Conservation (phyloP, 2,113 vertebrate genomes). For the Oreochromis niloticus region DNA sequence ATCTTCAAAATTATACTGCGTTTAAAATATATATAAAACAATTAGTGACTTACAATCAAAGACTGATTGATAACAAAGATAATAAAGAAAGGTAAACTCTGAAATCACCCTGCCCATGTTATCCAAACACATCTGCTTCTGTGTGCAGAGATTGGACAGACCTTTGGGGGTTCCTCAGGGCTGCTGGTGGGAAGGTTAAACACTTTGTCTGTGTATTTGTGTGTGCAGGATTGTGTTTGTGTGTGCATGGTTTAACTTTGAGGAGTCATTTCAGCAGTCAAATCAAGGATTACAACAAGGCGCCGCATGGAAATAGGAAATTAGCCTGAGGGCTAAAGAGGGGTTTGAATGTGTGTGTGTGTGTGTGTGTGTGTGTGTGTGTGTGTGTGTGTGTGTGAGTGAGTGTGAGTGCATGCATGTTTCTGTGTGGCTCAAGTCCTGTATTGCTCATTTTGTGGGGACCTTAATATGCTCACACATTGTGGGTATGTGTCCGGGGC, state of each 20-base stretch:
- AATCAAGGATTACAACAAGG: constrained; percentile 58
- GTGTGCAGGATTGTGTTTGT: constrained; percentile 14
- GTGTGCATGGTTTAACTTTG: constrained; percentile 20
- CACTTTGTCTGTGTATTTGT: constrained; percentile 19
- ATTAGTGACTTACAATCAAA: not conserved
- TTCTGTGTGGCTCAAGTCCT: not conserved
- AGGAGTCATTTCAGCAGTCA: constrained; percentile 23
- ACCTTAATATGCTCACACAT: not conserved
- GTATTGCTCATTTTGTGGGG: not conserved
- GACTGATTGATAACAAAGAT: not conserved
- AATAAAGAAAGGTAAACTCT: not conserved
- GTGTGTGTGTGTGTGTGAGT: not conserved
- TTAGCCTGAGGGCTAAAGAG: constrained; percentile 50
- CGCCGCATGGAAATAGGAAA: constrained; percentile 63
- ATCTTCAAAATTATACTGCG: not conserved
- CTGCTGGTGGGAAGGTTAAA: constrained; percentile 30
- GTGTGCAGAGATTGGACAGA: not conserved
- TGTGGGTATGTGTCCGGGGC: not conserved
- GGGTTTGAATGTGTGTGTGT: constrained; percentile 8
- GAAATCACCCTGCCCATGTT: not conserved
- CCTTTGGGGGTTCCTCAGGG: not conserved
- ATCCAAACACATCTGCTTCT: not conserved
- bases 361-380: not conserved
- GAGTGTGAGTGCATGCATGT: not conserved
- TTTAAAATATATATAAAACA: not conserved